Evolutionary conservation across 2,797 vertebrate genomes (phyloP).

Genomic region (Pygocentrus nattereri): DNA sequence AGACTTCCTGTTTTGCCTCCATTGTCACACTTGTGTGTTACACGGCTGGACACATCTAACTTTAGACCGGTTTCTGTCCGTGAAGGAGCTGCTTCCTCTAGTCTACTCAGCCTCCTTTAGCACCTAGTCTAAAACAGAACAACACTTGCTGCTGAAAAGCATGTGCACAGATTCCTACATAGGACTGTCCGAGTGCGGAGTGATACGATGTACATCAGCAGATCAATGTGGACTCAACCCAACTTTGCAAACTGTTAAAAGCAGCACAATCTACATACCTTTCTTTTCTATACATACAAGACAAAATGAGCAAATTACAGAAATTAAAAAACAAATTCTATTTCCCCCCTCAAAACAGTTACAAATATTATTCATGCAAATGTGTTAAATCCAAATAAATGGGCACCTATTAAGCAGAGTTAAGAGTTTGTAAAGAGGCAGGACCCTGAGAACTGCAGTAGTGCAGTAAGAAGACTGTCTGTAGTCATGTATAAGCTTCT

Average conservation of each 20-base stretch:
- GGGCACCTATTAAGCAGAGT: too few relatives aligned
- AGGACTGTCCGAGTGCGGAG: not conserved
- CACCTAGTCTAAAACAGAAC: not conserved
- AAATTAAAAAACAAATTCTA: too few relatives aligned
- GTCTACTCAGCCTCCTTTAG: not conserved
- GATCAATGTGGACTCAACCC: too few relatives aligned
- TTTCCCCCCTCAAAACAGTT: too few relatives aligned
- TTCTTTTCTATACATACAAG: not conserved
- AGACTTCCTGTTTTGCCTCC: slow-evolving; percentile 98
- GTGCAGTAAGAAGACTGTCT: too few relatives aligned
- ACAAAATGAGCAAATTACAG: too few relatives aligned
- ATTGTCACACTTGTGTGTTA: slow-evolving; percentile 89
- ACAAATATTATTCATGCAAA: too few relatives aligned
- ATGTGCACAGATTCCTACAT: not conserved
- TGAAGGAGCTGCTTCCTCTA: slow-evolving; percentile 39
- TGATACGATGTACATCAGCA: not conserved
- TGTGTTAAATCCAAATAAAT: too few relatives aligned
- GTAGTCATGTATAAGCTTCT: too few relatives aligned
- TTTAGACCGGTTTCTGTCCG: slow-evolving; percentile 78
- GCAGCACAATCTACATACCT: not conserved
- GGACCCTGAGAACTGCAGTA: too few relatives aligned
- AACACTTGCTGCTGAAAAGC: not conserved
- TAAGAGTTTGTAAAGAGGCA: too few relatives aligned
- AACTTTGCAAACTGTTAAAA: not conserved
- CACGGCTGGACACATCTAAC: slow-evolving; percentile 79